These are phyloP conservation scores for Centrocercus urophasianus DNA, from an alignment of 2,113 vertebrate species.

Conservation along the genomic window DNA sequence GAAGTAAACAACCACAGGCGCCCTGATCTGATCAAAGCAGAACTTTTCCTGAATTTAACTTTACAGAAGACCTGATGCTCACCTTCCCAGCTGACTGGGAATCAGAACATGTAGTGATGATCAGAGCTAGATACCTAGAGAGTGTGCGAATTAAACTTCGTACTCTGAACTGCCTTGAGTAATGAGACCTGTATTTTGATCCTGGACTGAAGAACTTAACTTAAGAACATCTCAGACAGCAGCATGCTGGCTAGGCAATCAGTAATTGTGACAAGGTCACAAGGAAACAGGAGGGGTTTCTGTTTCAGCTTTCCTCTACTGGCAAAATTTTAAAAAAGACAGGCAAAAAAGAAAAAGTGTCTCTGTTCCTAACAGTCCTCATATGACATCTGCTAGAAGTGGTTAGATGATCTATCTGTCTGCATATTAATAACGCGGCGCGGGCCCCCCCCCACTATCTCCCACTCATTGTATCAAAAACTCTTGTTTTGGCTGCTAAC, in stretches of 20 bases:
- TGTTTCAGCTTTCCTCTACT: neutral
- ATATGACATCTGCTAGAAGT: neutral
- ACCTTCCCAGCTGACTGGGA: neutral
- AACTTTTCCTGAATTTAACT: neutral
- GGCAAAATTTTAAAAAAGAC: neutral
- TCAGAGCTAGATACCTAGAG: neutral
- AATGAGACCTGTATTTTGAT: neutral
- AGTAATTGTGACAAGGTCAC: neutral
- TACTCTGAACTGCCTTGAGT: neutral
- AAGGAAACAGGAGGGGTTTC: neutral
- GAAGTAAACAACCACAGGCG: neutral
- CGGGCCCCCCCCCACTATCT: neutral
- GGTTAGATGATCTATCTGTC: neutral
- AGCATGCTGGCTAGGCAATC: neutral
- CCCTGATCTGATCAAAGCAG: neutral
- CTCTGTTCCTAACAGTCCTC: neutral
- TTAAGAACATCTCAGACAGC: neutral
- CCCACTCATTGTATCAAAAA: conserved; percentile 5
- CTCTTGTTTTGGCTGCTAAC: conserved; percentile 32
- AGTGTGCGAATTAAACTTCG: accelerated
- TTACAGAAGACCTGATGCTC: neutral
- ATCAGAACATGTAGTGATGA: neutral
- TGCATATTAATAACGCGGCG: neutral
- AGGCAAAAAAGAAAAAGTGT: neutral
- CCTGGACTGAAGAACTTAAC: accelerated